Conservation (phyloP, 2,797 vertebrate species). For the Siniperca scherzeri region DNA sequence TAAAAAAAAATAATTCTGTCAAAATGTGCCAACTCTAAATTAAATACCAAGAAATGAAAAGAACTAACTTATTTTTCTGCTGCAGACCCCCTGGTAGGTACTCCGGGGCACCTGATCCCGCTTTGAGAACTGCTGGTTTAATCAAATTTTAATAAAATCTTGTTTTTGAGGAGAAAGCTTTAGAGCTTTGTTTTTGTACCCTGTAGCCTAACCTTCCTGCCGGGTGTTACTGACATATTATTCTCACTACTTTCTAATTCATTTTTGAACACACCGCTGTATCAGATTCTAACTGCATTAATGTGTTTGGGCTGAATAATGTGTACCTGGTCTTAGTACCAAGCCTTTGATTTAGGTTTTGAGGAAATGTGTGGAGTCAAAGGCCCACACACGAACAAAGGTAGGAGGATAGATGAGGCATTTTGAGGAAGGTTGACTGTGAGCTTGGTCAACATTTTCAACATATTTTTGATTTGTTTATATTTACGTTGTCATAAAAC, state of each 20-base stretch:
- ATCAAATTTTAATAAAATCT: constrained; percentile 57
- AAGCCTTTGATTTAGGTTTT: constrained; percentile 39
- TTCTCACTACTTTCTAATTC: constrained; percentile 59
- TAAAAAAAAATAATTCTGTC: neutral
- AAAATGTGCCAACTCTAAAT: constrained; percentile 34
- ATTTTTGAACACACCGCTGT: constrained; percentile 47
- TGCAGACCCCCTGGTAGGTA: constrained; percentile 36
- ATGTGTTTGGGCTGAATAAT: constrained; percentile 67
- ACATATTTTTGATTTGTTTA: constrained; percentile 10
- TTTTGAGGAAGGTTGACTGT: constrained; percentile 6
- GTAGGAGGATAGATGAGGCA: constrained; percentile 23
- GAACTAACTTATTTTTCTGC: constrained; percentile 15
- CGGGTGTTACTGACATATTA: constrained; percentile 37
- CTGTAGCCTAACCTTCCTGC: constrained; percentile 49
- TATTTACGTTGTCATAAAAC: neutral
- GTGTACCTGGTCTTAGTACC: constrained; percentile 37
- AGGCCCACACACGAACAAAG: constrained; percentile 22
- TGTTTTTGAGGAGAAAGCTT: constrained; percentile 54
- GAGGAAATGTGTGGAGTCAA: constrained; percentile 18
- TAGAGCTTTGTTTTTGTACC: constrained; percentile 60
- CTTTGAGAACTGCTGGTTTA: constrained; percentile 38
- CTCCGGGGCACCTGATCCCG: constrained; percentile 38
- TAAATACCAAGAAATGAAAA: constrained; percentile 26
- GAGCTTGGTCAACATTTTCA: neutral
- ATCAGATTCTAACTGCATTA: constrained; percentile 66